Conservation (phyloP, 1,140 invertebrate genomes). For the Orussus abietinus region DNA sequence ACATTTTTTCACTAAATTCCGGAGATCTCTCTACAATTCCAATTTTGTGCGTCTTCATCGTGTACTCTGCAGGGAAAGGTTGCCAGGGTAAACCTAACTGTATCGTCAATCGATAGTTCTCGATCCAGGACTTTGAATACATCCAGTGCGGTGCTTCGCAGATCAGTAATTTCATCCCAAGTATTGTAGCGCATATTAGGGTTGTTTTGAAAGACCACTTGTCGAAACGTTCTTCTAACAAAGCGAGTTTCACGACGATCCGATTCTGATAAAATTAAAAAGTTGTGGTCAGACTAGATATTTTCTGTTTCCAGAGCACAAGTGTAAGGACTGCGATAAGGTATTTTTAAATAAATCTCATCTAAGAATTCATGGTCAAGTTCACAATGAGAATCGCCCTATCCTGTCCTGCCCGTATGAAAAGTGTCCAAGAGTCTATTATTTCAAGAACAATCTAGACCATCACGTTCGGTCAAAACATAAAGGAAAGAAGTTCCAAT, state of each 20-base stretch:
- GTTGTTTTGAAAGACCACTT: no score
- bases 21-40: constrained; percentile 4
- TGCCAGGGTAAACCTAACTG: constrained; percentile 5
- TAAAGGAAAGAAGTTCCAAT: constrained; percentile 7
- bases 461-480: constrained; percentile 8
- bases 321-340: constrained; percentile 13
- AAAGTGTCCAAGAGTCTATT: constrained; percentile 12
- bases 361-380: not conserved
- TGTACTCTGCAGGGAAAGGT: constrained; percentile 3
- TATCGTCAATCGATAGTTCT: constrained; percentile 8
- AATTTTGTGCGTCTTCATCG: constrained; percentile 7
- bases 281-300: no score
- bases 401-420: constrained; percentile 10
- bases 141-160: constrained; percentile 7
- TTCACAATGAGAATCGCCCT: not conserved
- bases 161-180: not conserved
- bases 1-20: not conserved
- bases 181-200: no score
- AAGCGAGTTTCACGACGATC: no score
- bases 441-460: constrained; percentile 2
- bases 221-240: no score
- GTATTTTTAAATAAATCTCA: constrained; percentile 5
- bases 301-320: constrained; percentile 11
- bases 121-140: constrained; percentile 13
- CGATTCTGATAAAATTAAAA: no score